Evolutionary conservation across 2,888 invertebrate genomes (phyloP), one percentile per base, ranked within the genome.

Genomic region (Nyleta sp.): DNA sequence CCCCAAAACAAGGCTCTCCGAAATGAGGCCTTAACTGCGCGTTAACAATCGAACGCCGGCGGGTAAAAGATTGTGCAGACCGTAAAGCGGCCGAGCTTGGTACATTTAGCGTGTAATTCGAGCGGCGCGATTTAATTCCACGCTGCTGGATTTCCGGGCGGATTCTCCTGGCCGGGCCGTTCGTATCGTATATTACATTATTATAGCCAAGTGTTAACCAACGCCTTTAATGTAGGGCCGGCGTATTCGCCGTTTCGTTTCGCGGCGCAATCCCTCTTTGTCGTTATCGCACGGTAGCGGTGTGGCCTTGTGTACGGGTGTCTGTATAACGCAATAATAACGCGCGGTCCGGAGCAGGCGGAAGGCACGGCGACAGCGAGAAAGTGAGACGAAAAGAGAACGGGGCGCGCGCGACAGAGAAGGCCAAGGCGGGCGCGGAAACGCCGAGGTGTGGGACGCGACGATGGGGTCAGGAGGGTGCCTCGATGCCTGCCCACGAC

Each of bases 401-500:
- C 62, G 78, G 57, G 80, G 65, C 60, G 74, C 64, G 81, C 76
- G n/a, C 60, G 44, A 52, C 31, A 24, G 42, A 62, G 50, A 17
- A 52, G 22, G 52, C 13, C 7, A 57, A 70, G 55, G 74, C 50
- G 75, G 68, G 78, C 68, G 74, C 55, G 65, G 55, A 67, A 52
- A 62, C 67, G 62, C 76, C 68, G 72, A 78, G 67, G 68, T 38
- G 68, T 65, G 73, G 76, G 74, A 71, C 78, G 70, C 60, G 57
- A 70, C 72, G 22, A 76, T 80, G 79, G 80, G 81, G 80, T 71
- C 79, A 78, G 80, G 72, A 87, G 88, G 86, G 88, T 86, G 87
- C 87, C 87, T 88, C 87, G 86, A 87, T 86, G 90, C 89, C 90
- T 90, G 90, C 87, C 88, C 87, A 84, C 90, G 90, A 90, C 90